Conservation (phyloP, 2,888 invertebrate species). For the Synanthedon andrenaeformis region DNA sequence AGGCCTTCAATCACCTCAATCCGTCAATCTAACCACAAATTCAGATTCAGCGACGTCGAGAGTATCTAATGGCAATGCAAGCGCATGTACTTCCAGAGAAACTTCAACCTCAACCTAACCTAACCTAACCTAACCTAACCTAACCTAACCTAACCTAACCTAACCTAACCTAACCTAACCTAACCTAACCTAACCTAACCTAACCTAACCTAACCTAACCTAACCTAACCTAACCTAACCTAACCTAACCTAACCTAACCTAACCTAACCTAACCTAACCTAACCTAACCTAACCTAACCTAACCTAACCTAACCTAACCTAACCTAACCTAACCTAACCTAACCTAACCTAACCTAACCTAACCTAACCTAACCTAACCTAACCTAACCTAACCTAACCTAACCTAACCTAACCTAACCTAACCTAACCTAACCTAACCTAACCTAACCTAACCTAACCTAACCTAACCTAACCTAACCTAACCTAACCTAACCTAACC, state of each 20-base stretch:
- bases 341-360: conserved; percentile 15
- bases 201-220: conserved; percentile 12
- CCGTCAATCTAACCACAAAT: no score
- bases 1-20: no score
- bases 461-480: conserved; percentile 6
- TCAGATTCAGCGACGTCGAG: no score
- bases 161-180: conserved; percentile 14
- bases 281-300: conserved; percentile 15
- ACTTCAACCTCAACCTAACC: no score
- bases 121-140: conserved; percentile 17
- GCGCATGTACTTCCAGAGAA: no score
- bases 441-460: conserved; percentile 8
- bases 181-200: conserved; percentile 12
- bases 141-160: conserved; percentile 15
- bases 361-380: conserved; percentile 13
- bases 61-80: no score
- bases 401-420: conserved; percentile 10
- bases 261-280: conserved; percentile 14
- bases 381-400: conserved; percentile 12
- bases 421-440: conserved; percentile 6
- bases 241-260: conserved; percentile 15
- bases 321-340: conserved; percentile 15
- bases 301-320: conserved; percentile 13
- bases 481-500: conserved; percentile 2
- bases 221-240: conserved; percentile 13